Percentiles rank a stretch among this genome's conserved stretches.
phyloP scores from a whole-genome alignment of 2,113 vertebrate genomes.

The Sterrhoptilus dennistouni region DNA sequence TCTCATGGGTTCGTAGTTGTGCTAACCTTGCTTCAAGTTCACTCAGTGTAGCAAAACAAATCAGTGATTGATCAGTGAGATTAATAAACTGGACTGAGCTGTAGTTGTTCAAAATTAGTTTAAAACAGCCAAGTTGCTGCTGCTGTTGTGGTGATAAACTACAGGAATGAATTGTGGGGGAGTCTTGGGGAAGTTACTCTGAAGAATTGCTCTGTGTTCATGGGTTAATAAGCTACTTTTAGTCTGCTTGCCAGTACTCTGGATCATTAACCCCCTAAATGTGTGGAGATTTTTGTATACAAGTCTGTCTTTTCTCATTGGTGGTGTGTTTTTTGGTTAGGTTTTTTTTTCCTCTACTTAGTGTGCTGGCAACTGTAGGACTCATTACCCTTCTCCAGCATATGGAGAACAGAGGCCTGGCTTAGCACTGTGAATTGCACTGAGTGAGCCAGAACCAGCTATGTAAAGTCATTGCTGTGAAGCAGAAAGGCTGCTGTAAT shows the following conservation, averaged over 20 bases:
- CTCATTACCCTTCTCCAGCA: background rate
- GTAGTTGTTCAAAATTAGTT: background rate
- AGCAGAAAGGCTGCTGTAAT: slow-evolving; percentile 40
- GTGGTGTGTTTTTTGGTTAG: background rate
- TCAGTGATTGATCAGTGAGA: background rate
- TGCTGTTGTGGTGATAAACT: background rate
- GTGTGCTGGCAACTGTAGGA: background rate
- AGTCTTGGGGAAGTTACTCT: background rate
- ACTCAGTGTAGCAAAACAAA: background rate
- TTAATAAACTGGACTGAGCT: background rate
- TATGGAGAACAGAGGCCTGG: background rate
- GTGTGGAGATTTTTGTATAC: background rate
- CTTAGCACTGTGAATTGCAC: background rate
- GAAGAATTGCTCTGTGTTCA: background rate
- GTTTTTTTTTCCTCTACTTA: background rate
- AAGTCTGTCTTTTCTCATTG: background rate
- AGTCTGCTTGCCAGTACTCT: background rate
- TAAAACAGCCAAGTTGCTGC: background rate
- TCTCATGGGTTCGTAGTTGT: background rate
- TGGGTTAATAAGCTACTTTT: background rate
- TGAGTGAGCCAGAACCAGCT: background rate
- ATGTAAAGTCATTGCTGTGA: background rate
- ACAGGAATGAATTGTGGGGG: background rate
- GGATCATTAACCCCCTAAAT: background rate
- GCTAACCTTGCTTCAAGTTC: background rate